Evolutionary conservation across 2,888 invertebrate species (phyloP), one percentile per base, ranked within the genome.

Genomic region (Belgica antarctica): DNA sequence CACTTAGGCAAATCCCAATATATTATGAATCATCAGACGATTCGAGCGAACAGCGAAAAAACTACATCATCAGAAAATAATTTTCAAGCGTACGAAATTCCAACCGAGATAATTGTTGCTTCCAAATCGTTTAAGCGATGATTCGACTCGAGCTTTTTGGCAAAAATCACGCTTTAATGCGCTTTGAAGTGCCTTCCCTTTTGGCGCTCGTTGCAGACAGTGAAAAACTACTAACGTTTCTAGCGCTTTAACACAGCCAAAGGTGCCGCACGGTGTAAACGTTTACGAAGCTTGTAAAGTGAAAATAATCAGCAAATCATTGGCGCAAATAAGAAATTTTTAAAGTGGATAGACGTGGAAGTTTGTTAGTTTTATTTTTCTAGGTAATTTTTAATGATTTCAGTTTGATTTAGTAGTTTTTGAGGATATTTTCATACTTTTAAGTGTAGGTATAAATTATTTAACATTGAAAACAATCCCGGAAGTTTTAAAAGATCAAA

Each of bases 11-110:
- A 12, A 12, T n/a, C 52, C 52, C 17, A 52, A 10, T 22, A 22
- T n/a, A 52, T 52, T 52, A 52, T 52, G 52, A 52, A 46, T 46
- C 46, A 52, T 41, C 41, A 41, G n/a, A n/a, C 41, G 41, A 41
- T 10, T 41, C 41, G 15, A n/a, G 41, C 41, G 41, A 41, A 41
- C n/a, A n/a, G n/a, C n/a, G n/a, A 52, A 52, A 17, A 22, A 52
- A 52, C 52, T 52, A 59, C 25, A 59, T 52, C 52, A 52, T 25
- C 27, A 22, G 59, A 59, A 59, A 59, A 59, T 59, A 22, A 27
- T 59, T 59, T 59, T 59, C 59, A 10, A 25, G 27, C 17, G 59
- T 5, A 59, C 27, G 25, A n/a, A 59, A 12, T 25, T 27, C 59
- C 24, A 25, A 12, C 25, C 5, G 59, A 25, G 59, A 59, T 59